A percentile compares a stretch with the other conserved stretches of the same genome.
Evolutionary conservation across 2,113 vertebrate genomes (phyloP).

Genomic region (Procavia capensis): DNA sequence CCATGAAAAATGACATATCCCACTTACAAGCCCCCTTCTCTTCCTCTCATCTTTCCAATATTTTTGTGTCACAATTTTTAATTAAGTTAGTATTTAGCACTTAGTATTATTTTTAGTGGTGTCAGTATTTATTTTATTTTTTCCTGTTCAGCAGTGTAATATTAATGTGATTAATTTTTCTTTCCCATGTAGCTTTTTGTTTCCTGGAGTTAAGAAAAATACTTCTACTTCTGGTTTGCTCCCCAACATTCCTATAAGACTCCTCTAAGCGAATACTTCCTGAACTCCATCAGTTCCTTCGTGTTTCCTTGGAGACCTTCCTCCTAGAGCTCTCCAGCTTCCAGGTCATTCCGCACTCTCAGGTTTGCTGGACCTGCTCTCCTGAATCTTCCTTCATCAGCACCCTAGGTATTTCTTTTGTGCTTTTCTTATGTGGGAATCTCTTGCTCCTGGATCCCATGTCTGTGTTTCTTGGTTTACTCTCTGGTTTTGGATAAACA

Average conservation of each 20-base stretch:
- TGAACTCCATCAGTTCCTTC: background rate
- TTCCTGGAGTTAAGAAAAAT: background rate
- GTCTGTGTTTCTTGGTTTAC: background rate
- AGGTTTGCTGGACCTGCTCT: background rate
- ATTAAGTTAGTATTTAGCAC: background rate
- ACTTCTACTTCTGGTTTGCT: background rate
- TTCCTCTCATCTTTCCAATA: background rate
- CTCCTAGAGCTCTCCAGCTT: background rate
- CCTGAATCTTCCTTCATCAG: background rate
- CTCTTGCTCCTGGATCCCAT: background rate
- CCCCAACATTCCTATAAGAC: background rate
- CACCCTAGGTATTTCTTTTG: background rate
- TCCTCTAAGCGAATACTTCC: background rate
- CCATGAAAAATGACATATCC: background rate
- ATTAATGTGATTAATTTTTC: background rate
- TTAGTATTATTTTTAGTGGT: background rate
- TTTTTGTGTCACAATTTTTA: background rate
- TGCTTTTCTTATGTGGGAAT: background rate
- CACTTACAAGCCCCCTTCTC: background rate
- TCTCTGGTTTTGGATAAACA: background rate
- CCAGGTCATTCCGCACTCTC: background rate
- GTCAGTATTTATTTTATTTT: background rate
- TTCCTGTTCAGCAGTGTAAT: background rate
- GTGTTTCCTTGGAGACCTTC: background rate
- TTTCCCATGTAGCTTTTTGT: background rate